Evolutionary conservation across 2,113 vertebrate genomes (phyloP), one percentile per base, ranked within the genome.

Genomic region (Tricholaema leucomelas): DNA sequence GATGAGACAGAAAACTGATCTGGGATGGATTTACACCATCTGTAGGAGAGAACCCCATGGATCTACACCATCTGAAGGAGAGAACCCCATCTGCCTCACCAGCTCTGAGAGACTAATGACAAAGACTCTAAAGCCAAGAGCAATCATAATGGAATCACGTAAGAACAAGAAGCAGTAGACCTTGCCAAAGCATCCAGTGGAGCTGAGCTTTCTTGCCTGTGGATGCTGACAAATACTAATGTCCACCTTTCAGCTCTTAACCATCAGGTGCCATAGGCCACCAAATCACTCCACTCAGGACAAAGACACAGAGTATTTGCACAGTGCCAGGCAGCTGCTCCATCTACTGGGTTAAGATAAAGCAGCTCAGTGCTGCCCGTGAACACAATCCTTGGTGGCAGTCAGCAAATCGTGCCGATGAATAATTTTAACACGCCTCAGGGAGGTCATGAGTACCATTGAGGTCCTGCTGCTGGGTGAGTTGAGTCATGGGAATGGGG

Each of bases 261-360:
- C 40, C 8, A 19, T 59, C 7, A 15, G 23, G 21, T 78, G 27
- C 38, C 61, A 17, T 40, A 33, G 35, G 27, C 19, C 73, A 84
- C 36, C 12, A 52, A 46, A 46, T 33, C 64, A 5, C 1, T 0
- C 15, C 65, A 20, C n/a, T 63, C 36, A 52, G 70, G 52, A 77
- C 42, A 74, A 58, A 79, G 56, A 38, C 2, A 55, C 38, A 40
- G 70, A 28, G 17, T 36, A n/a, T 63, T 65, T 73, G 64, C 78
- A 50, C 24, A 48, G 78, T 8, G 23, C 52, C 93, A 80, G 67
- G 60, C 64, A 94, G 93, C 79, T 95, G 92, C 89, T 95, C 91
- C 91, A 89, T 70, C 94, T 96, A 38, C 88, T 93, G 92, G 89
- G 70, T 87, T 82, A 71, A 80, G 66, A 30, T 82, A 58, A 82